Evolutionary conservation across 2,888 invertebrate species (phyloP).

Genomic region (Maniola hyperantus): DNA sequence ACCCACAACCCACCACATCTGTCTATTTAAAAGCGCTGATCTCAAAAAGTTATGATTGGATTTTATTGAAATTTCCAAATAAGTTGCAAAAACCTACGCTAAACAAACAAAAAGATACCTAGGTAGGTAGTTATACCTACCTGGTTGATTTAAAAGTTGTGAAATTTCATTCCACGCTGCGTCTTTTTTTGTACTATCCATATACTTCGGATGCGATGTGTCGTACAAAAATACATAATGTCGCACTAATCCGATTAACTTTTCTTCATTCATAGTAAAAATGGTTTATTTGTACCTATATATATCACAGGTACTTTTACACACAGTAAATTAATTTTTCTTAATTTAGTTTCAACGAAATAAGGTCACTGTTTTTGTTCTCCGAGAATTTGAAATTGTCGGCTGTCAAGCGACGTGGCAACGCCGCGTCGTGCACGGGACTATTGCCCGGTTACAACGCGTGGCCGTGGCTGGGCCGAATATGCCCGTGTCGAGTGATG

Average conservation of each 20-base stretch:
- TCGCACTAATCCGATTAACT: conserved; percentile 30
- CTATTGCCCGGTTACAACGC: conserved; percentile 29
- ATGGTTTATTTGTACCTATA: conserved; percentile 30
- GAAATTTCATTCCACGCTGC: conserved; percentile 39
- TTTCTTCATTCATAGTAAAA: conserved; percentile 14
- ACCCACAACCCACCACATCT: no score
- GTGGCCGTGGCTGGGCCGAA: conserved; percentile 28
- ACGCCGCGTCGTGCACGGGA: conserved; percentile 30
- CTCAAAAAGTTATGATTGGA: no score
- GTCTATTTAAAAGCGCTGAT: no score
- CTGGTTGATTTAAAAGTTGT: conserved; percentile 36
- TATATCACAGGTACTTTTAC: background rate
- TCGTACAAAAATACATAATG: conserved; percentile 42
- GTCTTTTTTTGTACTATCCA: conserved; percentile 45
- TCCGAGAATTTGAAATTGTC: background rate
- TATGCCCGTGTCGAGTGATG: conserved; percentile 7
- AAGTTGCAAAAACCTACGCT: no score
- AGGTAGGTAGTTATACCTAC: no score
- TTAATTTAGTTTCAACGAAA: background rate
- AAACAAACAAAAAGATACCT: no score
- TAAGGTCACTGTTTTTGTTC: conserved; percentile 10
- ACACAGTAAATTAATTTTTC: background rate
- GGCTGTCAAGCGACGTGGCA: conserved; percentile 12
- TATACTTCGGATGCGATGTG: conserved; percentile 44
- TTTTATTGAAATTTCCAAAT: no score